A percentile compares a stretch with the other conserved stretches of the same genome.
Evolutionary conservation across 2,113 vertebrate species (phyloP).

Genomic region (Rhinopomastus cyanomelas): DNA sequence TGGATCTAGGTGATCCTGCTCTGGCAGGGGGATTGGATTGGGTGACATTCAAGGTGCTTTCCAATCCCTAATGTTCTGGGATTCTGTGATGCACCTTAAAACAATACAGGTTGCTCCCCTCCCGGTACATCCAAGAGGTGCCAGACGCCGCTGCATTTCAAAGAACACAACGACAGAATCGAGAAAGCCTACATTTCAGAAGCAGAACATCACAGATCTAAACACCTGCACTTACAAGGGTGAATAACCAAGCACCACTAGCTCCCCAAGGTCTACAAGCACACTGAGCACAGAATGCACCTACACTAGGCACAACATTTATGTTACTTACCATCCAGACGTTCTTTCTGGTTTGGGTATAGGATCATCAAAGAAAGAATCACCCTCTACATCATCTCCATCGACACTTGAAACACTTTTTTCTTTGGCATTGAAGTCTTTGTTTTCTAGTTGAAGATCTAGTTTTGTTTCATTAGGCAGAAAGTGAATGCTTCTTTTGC

Average conservation of each 20-base stretch:
- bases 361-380: conserved; percentile 96
- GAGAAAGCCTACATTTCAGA: too few relatives aligned
- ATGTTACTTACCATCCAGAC: conserved; percentile 81
- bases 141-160: too few relatives aligned
- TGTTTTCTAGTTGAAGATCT: conserved; percentile 47
- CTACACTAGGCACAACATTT: not conserved
- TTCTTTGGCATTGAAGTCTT: conserved; percentile 46
- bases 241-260: not conserved
- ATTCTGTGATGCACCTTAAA: too few relatives aligned
- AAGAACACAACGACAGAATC: too few relatives aligned
- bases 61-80: too few relatives aligned
- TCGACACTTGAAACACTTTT: conserved; percentile 57
- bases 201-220: not conserved
- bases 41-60: too few relatives aligned
- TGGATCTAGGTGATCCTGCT: too few relatives aligned
- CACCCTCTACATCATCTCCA: conserved; percentile 80
- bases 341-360: conserved; percentile 87
- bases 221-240: not conserved
- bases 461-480: conserved; percentile 51
- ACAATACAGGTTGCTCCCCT: too few relatives aligned
- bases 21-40: too few relatives aligned
- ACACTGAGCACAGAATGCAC: not conserved
- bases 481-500: conserved; percentile 65
- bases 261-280: not conserved
- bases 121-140: too few relatives aligned